Conservation (phyloP, 2,888 invertebrate genomes). For the Sesia apiformis region DNA sequence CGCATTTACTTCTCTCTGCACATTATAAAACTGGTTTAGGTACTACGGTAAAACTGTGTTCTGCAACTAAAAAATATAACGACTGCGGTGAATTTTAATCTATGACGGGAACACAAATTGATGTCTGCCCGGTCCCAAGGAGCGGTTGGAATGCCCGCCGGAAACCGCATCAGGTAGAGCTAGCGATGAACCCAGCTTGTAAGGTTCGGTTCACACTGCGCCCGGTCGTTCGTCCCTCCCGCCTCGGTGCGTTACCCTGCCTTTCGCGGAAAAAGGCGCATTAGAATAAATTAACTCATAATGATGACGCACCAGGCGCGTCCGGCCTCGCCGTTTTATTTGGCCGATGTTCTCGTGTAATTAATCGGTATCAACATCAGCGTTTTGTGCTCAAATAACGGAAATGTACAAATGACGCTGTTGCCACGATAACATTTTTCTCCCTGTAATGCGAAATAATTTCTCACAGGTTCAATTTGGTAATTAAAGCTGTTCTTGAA, state of each 20-base stretch:
- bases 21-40: conserved; percentile 4
- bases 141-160: conserved; percentile 45
- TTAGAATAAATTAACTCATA: conserved; percentile 41
- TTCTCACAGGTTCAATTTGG: conserved; percentile 18
- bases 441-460: background rate
- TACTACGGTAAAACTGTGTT: too few relatives aligned
- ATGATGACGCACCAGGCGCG: conserved; percentile 31
- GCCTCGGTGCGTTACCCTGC: conserved; percentile 6
- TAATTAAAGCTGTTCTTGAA: conserved; percentile 38
- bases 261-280: conserved; percentile 25
- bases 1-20: too few relatives aligned
- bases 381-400: background rate
- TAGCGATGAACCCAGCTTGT: conserved; percentile 28
- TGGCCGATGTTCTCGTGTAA: conserved; percentile 20
- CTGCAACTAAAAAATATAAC: background rate
- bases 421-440: background rate
- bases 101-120: background rate
- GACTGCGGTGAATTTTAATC: background rate
- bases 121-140: background rate
- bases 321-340: conserved; percentile 18
- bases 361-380: background rate
- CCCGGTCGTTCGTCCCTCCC: conserved; percentile 14
- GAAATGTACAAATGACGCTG: background rate
- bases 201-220: conserved; percentile 14
- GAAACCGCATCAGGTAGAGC: conserved; percentile 59